Conservation (phyloP, 2,113 vertebrate genomes). For the Amphilophus citrinellus region DNA sequence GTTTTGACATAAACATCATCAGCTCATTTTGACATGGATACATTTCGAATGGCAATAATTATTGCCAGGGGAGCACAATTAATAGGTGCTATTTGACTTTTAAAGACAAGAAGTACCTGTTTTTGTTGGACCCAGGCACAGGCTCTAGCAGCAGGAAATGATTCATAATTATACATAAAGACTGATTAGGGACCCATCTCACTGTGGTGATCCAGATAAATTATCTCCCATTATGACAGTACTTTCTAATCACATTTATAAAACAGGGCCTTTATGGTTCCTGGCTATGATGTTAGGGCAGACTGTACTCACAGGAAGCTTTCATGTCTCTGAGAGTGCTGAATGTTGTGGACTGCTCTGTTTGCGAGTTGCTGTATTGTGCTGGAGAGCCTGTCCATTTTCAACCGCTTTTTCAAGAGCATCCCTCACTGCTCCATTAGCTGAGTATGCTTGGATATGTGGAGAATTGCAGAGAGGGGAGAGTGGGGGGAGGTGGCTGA, state of each 20-base stretch:
- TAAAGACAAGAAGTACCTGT: conserved; percentile 47
- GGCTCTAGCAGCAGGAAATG: conserved; percentile 37
- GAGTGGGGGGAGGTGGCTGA: conserved; percentile 59
- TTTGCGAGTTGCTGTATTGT: conserved; percentile 67
- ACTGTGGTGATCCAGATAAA: conserved; percentile 59
- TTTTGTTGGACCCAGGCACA: conserved; percentile 23
- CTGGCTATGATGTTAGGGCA: conserved; percentile 46
- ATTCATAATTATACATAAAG: conserved; percentile 69
- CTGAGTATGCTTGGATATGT: conserved; percentile 59
- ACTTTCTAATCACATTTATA: conserved; percentile 71
- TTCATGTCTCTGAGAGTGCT: conserved; percentile 46
- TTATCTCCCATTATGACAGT: conserved; percentile 67
- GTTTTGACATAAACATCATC: not conserved
- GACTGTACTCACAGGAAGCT: conserved; percentile 52
- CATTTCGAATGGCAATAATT: conserved; percentile 6
- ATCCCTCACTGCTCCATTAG: conserved; percentile 75
- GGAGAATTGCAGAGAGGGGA: conserved; percentile 45
- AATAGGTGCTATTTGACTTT: conserved; percentile 35
- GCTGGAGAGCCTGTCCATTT: conserved; percentile 73
- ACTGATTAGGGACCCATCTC: conserved; percentile 63
- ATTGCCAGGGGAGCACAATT: conserved; percentile 19
- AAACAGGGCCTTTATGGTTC: conserved; percentile 55
- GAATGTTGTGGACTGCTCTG: conserved; percentile 57
- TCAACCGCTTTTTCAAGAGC: conserved; percentile 67
- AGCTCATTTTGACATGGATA: conserved; percentile 11